Conservation (phyloP, 1,140 invertebrate species). For the Colletes latitarsis region DNA sequence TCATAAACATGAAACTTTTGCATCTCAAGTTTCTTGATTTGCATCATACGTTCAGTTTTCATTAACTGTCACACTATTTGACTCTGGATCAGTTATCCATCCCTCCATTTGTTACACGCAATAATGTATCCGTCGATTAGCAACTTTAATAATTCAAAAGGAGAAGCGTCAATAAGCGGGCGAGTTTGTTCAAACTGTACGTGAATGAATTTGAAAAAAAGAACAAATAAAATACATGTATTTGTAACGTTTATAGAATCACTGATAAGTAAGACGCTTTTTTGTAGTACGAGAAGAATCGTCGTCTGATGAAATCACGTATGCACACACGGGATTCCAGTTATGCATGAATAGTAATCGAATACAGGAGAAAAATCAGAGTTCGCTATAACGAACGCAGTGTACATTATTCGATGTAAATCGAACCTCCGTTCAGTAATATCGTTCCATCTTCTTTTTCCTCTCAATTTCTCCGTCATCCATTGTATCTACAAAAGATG, state of each 20-base stretch:
- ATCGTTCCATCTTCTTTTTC: not conserved
- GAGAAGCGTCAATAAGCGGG: not conserved
- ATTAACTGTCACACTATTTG: not conserved
- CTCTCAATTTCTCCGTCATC: not conserved
- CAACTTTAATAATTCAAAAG: not conserved
- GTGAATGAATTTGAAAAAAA: not conserved
- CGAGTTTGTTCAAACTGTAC: not conserved
- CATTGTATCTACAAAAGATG: not conserved
- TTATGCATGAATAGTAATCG: conserved; percentile 79
- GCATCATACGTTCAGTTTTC: conserved; percentile 20
- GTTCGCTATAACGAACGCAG: conserved; percentile 25
- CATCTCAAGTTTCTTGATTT: conserved; percentile 3
- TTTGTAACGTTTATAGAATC: not conserved
- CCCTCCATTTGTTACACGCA: not conserved
- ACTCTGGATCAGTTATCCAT: too few species aligned
- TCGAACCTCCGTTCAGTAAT: conserved; percentile 2
- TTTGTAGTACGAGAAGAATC: conserved; percentile 5
- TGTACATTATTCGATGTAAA: conserved; percentile 21
- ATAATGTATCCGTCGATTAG: not conserved
- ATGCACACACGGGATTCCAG: conserved; percentile 56
- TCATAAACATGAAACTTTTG: conserved; percentile 18
- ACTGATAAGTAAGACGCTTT: not conserved
- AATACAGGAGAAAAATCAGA: conserved; percentile 29
- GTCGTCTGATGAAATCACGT: conserved; percentile 50
- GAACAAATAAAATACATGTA: not conserved